Base-by-base conservation (phyloP, 1,140 invertebrate genomes). In the Trissolcus basalis region DNA sequence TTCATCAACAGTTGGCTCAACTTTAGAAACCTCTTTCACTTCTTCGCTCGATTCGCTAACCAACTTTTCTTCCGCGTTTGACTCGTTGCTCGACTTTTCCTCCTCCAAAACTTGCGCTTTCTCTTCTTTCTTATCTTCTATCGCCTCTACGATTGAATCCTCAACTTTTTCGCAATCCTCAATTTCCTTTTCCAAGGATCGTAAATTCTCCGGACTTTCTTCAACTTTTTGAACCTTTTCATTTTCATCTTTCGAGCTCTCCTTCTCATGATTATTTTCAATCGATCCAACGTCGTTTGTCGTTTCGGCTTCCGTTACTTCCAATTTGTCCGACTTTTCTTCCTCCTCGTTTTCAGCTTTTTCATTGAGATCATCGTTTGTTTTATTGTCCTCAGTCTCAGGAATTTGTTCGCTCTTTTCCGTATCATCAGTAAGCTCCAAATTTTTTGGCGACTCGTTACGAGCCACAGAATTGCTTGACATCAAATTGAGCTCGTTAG, bases 401-500 rank as follows among this genome's bases (percentile, higher is more conserved):
- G 19, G 27, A 50, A 33, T 13, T 7, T 48, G 8, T 11, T 44
- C 12, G 15, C 1, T 48, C 7, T 39, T 39, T 39, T 58, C 53
- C 39, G 6, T 50, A 32, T 0, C 16, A 32, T 56, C 32, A 27
- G 4, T 12, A 32, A 7, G 43, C 1, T 55, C 33, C 35, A 39
- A 45, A 39, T 4, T 39, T 39, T 39, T 27, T 27, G 19, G 19
- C 19, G 61, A n/a, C 27, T 75, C 55, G 10, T 45, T 60, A 11
- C 16, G 0, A 41, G 58, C 49, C 32, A 36, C 16, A 15, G 48
- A 54, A 14, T 44, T 70, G 14, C 65, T 74, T 56, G 61, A 75
- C 32, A 67, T 76, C 55, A 69, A 47, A 58, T 74, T 71, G 33
- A 71, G 55, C 60, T 72, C 75, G 33, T 73, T 69, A 50, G 53